These are phyloP conservation scores for Muraenolepis orangiensis DNA, from an alignment of 2,797 vertebrate species.

Conservation along the genomic window DNA sequence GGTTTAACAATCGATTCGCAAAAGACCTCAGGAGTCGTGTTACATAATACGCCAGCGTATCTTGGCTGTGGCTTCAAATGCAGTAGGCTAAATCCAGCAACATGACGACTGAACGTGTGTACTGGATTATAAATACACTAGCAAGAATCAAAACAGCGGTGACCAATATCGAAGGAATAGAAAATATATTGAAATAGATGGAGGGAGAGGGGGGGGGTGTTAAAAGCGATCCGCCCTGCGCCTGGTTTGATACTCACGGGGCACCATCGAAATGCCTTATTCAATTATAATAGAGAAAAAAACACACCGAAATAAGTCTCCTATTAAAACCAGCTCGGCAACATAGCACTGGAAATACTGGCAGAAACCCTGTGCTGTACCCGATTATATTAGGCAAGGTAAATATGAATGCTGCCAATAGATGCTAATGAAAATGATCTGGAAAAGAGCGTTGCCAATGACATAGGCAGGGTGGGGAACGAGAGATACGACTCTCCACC, in stretches of 20 bases:
- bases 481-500: not conserved
- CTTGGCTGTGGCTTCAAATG: not conserved
- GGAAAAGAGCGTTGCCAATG: too few relatives aligned
- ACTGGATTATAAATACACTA: conserved; percentile 1
- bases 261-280: conserved; percentile 8
- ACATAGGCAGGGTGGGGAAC: too few relatives aligned
- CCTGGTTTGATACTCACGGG: conserved; percentile 11
- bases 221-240: conserved; percentile 14
- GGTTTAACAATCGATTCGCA: conserved; percentile 1
- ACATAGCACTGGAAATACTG: too few relatives aligned
- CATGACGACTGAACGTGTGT: not conserved
- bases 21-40: conserved; percentile 62
- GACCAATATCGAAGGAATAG: not conserved
- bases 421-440: too few relatives aligned
- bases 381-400: too few relatives aligned
- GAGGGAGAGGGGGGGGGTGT: conserved; percentile 9
- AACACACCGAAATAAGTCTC: conserved; percentile 29
- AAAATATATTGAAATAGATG: too few relatives aligned
- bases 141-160: not conserved
- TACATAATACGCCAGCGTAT: conserved; percentile 81
- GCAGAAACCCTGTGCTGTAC: too few relatives aligned
- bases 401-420: too few relatives aligned
- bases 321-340: too few relatives aligned
- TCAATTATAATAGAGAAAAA: not conserved
- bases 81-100: conserved; percentile 17